A percentile compares a stretch with the other conserved stretches of the same genome.
Conservation (phyloP, 2,888 invertebrate genomes). For the Crossocerus cetratus region DNA sequence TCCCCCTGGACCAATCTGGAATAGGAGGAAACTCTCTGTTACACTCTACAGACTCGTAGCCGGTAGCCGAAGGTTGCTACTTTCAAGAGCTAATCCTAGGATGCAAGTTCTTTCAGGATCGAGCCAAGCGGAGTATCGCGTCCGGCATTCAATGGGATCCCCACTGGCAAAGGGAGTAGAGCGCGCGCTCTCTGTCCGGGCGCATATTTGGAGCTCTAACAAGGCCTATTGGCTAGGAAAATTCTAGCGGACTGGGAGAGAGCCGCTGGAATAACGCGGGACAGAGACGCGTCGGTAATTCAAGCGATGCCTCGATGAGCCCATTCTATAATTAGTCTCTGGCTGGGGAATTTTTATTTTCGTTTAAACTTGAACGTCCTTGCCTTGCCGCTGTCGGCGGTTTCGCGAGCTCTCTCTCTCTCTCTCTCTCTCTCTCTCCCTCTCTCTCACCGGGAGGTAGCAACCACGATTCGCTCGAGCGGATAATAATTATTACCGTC, state of each 20-base stretch:
- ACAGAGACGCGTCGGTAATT: constrained; percentile 58
- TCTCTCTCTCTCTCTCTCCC: constrained; percentile 16
- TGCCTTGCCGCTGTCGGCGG: constrained; percentile 53
- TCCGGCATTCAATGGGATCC: too few species aligned
- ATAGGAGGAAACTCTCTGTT: constrained; percentile 36
- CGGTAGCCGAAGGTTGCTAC: too few species aligned
- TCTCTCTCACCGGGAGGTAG: constrained; percentile 32
- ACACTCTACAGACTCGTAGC: too few species aligned
- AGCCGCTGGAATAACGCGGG: constrained; percentile 7
- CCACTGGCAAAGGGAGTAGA: too few species aligned
- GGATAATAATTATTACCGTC: constrained; percentile 63
- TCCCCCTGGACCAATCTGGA: constrained; percentile 37
- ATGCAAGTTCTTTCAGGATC: too few species aligned
- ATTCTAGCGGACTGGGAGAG: constrained; percentile 36
- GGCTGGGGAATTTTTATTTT: constrained; percentile 73
- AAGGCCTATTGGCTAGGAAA: constrained; percentile 21
- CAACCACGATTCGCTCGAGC: constrained; percentile 29
- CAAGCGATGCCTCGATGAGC: constrained; percentile 58
- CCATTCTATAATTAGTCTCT: constrained; percentile 74
- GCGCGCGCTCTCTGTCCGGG: too few species aligned
- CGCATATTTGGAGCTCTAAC: too few species aligned
- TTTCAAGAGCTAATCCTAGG: too few species aligned
- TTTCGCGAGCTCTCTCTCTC: constrained; percentile 29
- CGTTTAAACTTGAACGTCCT: constrained; percentile 76
- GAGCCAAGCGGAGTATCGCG: too few species aligned